These are phyloP conservation scores for Zosterops lateralis DNA, from an alignment of 2,113 vertebrate genomes.

Conservation along the genomic window DNA sequence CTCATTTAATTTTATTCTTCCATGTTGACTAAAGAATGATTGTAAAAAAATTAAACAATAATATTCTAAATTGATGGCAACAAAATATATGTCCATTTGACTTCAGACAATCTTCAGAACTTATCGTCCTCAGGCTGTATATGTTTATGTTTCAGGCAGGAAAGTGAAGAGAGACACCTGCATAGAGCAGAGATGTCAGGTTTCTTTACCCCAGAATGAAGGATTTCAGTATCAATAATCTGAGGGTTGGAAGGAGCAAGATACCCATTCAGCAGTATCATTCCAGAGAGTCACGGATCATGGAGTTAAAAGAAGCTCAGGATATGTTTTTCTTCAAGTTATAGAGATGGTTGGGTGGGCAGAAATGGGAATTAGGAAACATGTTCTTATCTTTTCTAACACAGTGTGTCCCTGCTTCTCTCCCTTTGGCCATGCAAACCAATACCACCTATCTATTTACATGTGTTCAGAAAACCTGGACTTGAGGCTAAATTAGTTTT, in stretches of 20 bases:
- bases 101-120: not conserved
- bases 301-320: not conserved
- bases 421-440: not conserved
- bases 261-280: not conserved
- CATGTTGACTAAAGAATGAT: not conserved
- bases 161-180: not conserved
- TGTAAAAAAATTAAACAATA: not conserved
- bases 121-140: not conserved
- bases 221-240: not conserved
- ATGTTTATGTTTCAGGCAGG: not conserved
- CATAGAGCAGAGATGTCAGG: not conserved
- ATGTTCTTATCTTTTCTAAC: not conserved
- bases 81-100: not conserved
- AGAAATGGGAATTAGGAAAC: not conserved
- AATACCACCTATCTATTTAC: not conserved
- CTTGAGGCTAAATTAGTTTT: not conserved
- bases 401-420: not conserved
- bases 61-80: not conserved
- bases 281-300: not conserved
- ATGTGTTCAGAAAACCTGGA: not conserved
- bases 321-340: not conserved
- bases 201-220: not conserved
- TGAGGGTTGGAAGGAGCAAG: not conserved
- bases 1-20: not conserved
- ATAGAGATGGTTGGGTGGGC: rapidly evolving